Evolutionary conservation across 2,113 vertebrate species (phyloP), one percentile per base, ranked within the genome.

Genomic region (Recurvirostra avosetta): DNA sequence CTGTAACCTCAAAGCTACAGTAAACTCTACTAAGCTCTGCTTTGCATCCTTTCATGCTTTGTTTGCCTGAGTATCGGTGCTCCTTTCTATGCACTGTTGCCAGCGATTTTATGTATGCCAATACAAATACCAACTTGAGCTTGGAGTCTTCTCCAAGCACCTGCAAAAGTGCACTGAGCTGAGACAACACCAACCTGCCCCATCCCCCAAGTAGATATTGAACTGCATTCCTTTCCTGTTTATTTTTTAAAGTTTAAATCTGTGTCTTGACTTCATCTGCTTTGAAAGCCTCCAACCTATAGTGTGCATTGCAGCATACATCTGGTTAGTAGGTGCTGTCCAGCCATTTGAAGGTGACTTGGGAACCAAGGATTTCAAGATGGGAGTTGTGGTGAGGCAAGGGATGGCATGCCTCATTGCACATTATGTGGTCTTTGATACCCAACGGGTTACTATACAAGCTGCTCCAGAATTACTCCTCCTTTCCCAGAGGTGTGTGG

Each of bases 11-110:
- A 75, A 95, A 94, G 95, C 88, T 96, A 65, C 92, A 92, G 96
- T 86, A 78, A 94, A 83, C 90, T 97, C 78, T 95, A 78, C 90
- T 95, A 92, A 97, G 94, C 94, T 97, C 94, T 96, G 92, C 94
- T 96, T 97, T 95, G 94, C 96, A 92, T 97, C 92, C 63, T 97
- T 88, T 88, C 96, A 91, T 95, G 96, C 96, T 95, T 96, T 61
- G 53, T 97, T 97, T 96, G 91, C 30, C 29, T 95, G 92, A 93
- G 61, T 90, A 95, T 91, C 96, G 93, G 90, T 97, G 96, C 88
- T 92, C 53, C 76, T 91, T 95, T 91, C 90, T 96, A 63, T 34
- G 90, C 96, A 83, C 94, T 96, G 81, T 77, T 80, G 93, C 92
- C 95, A 96, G 92, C 45, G 5, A 75, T 88, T 91, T 91, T 87